Percentiles rank a stretch among this genome's conserved stretches.
phyloP scores from a whole-genome alignment of 1,140 invertebrate genomes.

The Drosophila repleta region DNA sequence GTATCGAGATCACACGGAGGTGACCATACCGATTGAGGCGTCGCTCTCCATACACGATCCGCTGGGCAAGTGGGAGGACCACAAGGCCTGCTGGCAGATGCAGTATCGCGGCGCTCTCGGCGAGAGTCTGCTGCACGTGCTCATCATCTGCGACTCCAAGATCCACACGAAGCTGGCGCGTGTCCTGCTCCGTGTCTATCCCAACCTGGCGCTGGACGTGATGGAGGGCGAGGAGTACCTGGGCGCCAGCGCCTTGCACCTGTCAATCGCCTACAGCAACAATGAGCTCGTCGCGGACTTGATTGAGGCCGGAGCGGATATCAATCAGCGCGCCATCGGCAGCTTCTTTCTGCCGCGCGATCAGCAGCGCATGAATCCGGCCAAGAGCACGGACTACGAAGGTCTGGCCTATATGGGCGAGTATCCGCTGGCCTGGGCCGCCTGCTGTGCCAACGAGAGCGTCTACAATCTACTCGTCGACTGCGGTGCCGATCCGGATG shows the following conservation, averaged over 20 bases:
- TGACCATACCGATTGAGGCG: conserved; percentile 92
- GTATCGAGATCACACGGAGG: conserved; percentile 92
- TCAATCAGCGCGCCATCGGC: conserved; percentile 96
- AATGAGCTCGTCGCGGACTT: conserved; percentile 97
- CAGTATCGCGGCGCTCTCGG: conserved; percentile 97
- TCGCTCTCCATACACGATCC: conserved; percentile 92
- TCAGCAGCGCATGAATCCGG: conserved; percentile 90
- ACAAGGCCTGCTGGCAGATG: conserved; percentile 98
- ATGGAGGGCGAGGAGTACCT: conserved; percentile 99
- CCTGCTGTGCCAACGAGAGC: conserved; percentile 97
- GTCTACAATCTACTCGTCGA: conserved; percentile 98
- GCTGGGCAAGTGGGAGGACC: conserved; percentile 93
- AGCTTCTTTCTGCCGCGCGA: conserved; percentile 96
- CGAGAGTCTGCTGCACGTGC: conserved; percentile 96
- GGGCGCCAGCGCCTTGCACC: conserved; percentile 96
- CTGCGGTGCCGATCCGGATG: conserved; percentile 95
- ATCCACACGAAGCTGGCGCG: conserved; percentile 89
- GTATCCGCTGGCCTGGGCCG: conserved; percentile 98
- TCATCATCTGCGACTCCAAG: conserved; percentile 97
- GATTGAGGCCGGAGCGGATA: conserved; percentile 94
- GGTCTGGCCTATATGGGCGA: conserved; percentile 97
- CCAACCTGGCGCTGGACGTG: conserved; percentile 95
- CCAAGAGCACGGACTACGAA: conserved; percentile 95
- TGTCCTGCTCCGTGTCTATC: conserved; percentile 95
- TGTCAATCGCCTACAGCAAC: conserved; percentile 98